phyloP scores from a whole-genome alignment of 2,888 invertebrate species.

The Ormyrus nitidulus region DNA sequence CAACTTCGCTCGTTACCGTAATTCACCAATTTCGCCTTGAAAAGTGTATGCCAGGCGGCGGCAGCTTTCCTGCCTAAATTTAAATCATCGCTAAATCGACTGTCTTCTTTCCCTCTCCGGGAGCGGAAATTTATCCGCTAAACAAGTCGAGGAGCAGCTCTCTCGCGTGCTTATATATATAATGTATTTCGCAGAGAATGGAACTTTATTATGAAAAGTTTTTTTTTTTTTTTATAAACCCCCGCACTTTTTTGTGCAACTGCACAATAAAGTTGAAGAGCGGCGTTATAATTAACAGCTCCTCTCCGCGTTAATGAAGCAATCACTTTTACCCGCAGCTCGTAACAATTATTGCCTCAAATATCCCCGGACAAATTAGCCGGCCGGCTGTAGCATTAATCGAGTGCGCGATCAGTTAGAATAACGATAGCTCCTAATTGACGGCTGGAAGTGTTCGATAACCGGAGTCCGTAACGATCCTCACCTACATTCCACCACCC shows the following conservation, averaged over 20 bases:
- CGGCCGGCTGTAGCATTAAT: too few species aligned
- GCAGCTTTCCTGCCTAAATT: constrained; percentile 21
- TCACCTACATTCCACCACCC: neutral
- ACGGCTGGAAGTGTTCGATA: neutral
- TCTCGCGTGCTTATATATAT: too few species aligned
- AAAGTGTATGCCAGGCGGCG: neutral
- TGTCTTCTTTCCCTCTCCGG: neutral
- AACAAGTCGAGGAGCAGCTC: neutral
- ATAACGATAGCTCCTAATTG: constrained; percentile 39
- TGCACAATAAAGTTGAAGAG: too few species aligned
- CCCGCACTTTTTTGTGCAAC: too few species aligned
- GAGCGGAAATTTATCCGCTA: neutral
- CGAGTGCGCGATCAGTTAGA: neutral
- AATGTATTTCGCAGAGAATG: too few species aligned
- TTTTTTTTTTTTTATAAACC: too few species aligned
- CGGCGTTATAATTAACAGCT: too few species aligned
- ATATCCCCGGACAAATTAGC: too few species aligned
- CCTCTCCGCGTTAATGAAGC: too few species aligned
- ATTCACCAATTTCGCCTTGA: constrained; percentile 47
- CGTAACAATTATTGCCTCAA: too few species aligned
- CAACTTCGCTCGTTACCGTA: constrained; percentile 51
- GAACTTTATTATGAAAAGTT: too few species aligned
- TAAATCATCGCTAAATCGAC: constrained; percentile 39
- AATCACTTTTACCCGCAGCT: too few species aligned
- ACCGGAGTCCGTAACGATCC: neutral